A percentile compares a stretch with the other conserved stretches of the same genome.
Evolutionary conservation across 1,140 invertebrate genomes (phyloP).

Genomic region (Leptinotarsa undecemlineata): DNA sequence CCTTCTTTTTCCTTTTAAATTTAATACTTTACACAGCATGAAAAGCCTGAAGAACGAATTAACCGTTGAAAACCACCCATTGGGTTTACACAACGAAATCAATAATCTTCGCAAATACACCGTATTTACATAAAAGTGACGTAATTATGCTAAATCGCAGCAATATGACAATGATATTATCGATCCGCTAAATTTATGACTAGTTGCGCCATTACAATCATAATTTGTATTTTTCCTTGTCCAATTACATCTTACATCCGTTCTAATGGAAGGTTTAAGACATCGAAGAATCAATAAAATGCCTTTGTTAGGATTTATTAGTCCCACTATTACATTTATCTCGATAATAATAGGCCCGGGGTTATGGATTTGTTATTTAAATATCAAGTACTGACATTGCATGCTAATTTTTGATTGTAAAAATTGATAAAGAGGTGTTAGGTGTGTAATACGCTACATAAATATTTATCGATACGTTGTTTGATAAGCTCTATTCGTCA

Average conservation of each 20-base stretch:
- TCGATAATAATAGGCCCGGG: not conserved
- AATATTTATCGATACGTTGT: not conserved
- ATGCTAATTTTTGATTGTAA: not conserved
- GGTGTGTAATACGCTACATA: not conserved
- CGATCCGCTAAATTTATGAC: not conserved
- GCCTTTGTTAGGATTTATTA: slow-evolving; percentile 8
- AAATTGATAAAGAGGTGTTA: slow-evolving; percentile 6
- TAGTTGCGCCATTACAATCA: not conserved
- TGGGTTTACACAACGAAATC: not conserved
- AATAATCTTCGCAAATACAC: not conserved
- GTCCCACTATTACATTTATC: not conserved
- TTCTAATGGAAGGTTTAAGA: not conserved
- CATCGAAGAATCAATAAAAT: not conserved
- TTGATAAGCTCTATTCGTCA: not conserved
- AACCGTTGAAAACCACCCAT: not conserved
- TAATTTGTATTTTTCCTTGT: slow-evolving; percentile 1
- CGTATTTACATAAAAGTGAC: not conserved
- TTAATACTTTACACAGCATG: too few relatives aligned
- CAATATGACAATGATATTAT: slow-evolving; percentile 2
- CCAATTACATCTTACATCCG: slow-evolving; percentile 1
- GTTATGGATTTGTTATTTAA: not conserved
- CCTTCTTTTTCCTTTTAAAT: too few relatives aligned
- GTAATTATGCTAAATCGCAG: not conserved
- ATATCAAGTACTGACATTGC: not conserved
- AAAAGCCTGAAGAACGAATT: not conserved